Evolutionary conservation across 1,140 invertebrate genomes (phyloP).

Genomic region (Homarus americanus): DNA sequence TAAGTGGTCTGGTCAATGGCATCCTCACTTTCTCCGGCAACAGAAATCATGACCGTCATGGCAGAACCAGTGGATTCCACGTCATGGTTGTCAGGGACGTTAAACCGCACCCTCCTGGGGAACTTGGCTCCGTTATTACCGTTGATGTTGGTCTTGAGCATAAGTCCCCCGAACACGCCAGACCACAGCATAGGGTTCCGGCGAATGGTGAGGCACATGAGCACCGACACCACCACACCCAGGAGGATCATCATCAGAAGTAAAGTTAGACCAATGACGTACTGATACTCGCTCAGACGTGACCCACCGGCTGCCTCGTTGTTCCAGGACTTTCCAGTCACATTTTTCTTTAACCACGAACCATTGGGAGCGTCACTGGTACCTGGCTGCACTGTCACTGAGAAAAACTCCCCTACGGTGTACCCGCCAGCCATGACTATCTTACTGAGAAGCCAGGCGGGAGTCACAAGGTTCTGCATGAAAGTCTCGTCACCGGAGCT

Average conservation of each 20-base stretch:
- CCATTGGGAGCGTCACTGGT: too few species aligned
- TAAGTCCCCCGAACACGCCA: constrained; percentile 19
- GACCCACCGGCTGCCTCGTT: neutral
- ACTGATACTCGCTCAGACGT: constrained; percentile 4
- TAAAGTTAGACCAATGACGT: neutral
- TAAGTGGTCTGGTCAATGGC: too few species aligned
- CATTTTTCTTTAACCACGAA: too few species aligned
- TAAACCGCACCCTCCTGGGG: constrained; percentile 34
- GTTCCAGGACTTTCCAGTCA: neutral
- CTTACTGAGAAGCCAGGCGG: too few species aligned
- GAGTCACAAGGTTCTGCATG: too few species aligned
- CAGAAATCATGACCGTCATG: too few species aligned
- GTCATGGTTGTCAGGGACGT: neutral
- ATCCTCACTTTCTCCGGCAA: too few species aligned
- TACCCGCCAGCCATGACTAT: too few species aligned
- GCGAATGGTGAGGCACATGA: constrained; percentile 40
- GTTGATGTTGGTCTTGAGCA: neutral
- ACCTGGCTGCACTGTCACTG: too few species aligned
- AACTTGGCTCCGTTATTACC: neutral
- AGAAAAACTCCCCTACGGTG: too few species aligned
- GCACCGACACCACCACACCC: constrained; percentile 7
- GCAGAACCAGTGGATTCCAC: too few species aligned
- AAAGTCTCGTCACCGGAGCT: too few species aligned
- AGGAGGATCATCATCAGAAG: constrained; percentile 17
- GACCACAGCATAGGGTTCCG: constrained; percentile 29